A percentile compares a stretch with the other conserved stretches of the same genome.
Evolutionary conservation across 2,113 vertebrate species (phyloP).

Genomic region (Hippocampus zosterae): DNA sequence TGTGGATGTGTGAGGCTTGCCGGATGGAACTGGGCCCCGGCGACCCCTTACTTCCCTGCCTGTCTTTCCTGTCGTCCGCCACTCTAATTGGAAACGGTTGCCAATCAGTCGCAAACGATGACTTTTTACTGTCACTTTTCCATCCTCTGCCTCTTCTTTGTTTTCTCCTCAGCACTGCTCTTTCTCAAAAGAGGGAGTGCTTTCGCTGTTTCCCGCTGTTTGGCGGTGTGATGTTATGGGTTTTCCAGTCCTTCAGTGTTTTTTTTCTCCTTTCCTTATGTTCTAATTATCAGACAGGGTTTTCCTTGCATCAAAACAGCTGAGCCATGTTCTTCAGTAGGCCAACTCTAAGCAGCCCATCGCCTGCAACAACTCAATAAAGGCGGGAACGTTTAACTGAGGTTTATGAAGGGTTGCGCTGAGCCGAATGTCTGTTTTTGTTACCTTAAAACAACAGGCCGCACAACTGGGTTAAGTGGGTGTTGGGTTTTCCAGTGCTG

Average conservation of each 20-base stretch:
- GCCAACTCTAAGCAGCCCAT: slow-evolving; percentile 30
- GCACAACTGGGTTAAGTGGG: slow-evolving; percentile 37
- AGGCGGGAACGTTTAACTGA: slow-evolving; percentile 33
- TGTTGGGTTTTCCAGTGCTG: slow-evolving; percentile 40
- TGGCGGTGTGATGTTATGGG: slow-evolving; percentile 56
- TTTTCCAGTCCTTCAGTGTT: slow-evolving; percentile 57
- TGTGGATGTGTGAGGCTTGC: slow-evolving; percentile 18
- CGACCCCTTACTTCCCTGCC: slow-evolving; percentile 40
- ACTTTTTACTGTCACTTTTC: slow-evolving; percentile 57
- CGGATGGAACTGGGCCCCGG: slow-evolving; percentile 51
- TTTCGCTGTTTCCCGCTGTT: slow-evolving; percentile 41
- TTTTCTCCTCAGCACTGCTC: slow-evolving; percentile 11
- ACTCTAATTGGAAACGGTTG: slow-evolving; percentile 68
- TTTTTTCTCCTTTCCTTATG: slow-evolving; percentile 22
- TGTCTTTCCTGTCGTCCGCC: slow-evolving; percentile 46
- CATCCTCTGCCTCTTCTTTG: slow-evolving; percentile 21
- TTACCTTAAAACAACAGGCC: slow-evolving; percentile 40
- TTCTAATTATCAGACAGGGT: slow-evolving; percentile 61
- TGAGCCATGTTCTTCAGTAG: slow-evolving; percentile 44
- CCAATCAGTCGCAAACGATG: slow-evolving; percentile 68
- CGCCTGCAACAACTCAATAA: slow-evolving; percentile 33
- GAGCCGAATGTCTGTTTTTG: slow-evolving; percentile 24
- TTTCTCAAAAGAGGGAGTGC: slow-evolving; percentile 15
- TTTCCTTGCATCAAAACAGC: slow-evolving; percentile 66
- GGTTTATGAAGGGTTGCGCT: slow-evolving; percentile 13